Conservation (phyloP, 2,113 vertebrate genomes). For the Noctilio leporinus region DNA sequence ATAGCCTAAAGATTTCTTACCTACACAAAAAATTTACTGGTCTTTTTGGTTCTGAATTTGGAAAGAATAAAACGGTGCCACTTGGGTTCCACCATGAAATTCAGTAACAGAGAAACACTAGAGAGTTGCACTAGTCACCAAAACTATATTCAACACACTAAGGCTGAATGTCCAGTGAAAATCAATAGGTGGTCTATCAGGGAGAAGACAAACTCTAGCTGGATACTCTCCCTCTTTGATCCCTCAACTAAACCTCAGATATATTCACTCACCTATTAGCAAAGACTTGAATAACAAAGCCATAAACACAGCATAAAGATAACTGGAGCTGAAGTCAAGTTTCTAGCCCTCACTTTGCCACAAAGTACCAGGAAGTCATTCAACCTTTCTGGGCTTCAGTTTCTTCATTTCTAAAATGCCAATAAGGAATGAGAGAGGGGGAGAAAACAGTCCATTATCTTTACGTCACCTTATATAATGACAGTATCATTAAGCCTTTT, state of each 20-base stretch:
- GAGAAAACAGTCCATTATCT: neutral
- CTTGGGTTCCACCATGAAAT: neutral
- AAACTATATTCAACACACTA: neutral
- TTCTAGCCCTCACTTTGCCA: neutral
- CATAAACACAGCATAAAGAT: neutral
- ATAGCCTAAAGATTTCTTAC: neutral
- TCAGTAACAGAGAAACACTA: neutral
- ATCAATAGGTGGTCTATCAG: neutral
- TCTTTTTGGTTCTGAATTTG: neutral
- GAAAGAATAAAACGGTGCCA: neutral
- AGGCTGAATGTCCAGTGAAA: neutral
- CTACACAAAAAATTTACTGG: neutral
- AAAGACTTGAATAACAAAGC: neutral
- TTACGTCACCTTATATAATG: neutral
- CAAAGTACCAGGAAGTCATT: neutral
- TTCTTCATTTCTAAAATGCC: slow-evolving; percentile 16
- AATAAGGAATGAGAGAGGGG: neutral
- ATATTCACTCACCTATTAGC: neutral
- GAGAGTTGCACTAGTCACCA: neutral
- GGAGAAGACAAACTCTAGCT: neutral
- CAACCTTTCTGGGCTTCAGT: neutral
- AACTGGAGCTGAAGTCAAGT: neutral
- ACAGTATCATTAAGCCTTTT: slow-evolving; percentile 2
- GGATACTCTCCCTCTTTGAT: neutral
- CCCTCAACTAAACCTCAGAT: neutral